Conservation (phyloP, 2,888 invertebrate species). For the Agrochola litura region DNA sequence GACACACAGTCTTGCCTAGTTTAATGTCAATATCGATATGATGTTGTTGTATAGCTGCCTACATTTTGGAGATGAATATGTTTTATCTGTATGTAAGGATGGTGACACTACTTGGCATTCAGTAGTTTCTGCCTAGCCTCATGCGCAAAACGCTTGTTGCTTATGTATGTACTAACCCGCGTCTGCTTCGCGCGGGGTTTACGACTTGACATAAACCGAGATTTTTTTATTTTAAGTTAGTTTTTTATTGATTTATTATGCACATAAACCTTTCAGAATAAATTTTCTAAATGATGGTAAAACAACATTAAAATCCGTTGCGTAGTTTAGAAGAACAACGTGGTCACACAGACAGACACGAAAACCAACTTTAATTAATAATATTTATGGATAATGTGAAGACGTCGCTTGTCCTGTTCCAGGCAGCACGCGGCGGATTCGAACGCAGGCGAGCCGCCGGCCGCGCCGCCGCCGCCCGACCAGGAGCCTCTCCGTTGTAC, state of each 20-base stretch:
- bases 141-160: neutral
- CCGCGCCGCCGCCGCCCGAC: constrained; percentile 78
- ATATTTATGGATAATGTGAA: neutral
- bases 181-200: neutral
- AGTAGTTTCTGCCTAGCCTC: neutral
- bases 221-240: too few relatives aligned
- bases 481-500: constrained; percentile 75
- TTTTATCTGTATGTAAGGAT: neutral
- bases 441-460: constrained; percentile 62
- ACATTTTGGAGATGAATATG: neutral
- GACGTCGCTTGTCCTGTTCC: constrained; percentile 39
- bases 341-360: neutral
- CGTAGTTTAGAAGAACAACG: neutral
- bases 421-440: constrained; percentile 75
- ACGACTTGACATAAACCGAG: neutral
- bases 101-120: neutral
- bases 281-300: too few relatives aligned
- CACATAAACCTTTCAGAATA: neutral
- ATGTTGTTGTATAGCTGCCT: neutral
- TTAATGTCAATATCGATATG: neutral
- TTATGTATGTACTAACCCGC: neutral
- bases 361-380: neutral
- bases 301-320: too few relatives aligned
- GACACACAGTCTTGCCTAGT: neutral
- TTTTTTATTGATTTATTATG: too few relatives aligned